phyloP scores from a whole-genome alignment of 1,140 invertebrate genomes.

The Cotesia glomerata region DNA sequence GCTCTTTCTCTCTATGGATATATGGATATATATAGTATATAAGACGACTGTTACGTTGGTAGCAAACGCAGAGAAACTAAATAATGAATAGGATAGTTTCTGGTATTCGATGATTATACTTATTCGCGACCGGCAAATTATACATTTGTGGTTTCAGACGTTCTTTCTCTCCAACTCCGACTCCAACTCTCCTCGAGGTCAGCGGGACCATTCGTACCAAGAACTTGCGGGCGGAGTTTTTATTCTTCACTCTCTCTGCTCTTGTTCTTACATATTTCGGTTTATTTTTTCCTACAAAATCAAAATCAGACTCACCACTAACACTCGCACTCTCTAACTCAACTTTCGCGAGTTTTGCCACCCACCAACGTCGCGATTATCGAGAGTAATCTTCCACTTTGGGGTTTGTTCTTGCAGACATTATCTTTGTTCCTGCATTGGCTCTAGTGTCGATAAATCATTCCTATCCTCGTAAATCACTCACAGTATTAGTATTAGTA shows the following conservation, averaged over 20 bases:
- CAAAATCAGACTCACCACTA: background rate
- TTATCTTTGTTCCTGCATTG: constrained; percentile 15
- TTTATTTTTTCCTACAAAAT: constrained; percentile 3
- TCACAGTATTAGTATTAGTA: background rate
- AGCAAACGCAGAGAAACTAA: constrained; percentile 61
- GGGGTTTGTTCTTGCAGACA: constrained; percentile 48
- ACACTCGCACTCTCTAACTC: no score
- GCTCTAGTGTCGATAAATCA: constrained; percentile 53
- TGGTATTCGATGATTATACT: constrained; percentile 63
- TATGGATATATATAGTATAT: background rate
- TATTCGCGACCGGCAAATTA: constrained; percentile 59
- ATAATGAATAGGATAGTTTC: constrained; percentile 64
- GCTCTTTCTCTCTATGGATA: constrained; percentile 14
- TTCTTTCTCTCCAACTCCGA: constrained; percentile 3
- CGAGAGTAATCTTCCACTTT: constrained; percentile 65
- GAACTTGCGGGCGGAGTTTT: constrained; percentile 46
- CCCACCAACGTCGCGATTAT: constrained; percentile 52
- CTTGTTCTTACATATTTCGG: background rate
- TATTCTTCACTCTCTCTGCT: constrained; percentile 11
- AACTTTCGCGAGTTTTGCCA: background rate
- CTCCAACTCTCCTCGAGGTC: background rate
- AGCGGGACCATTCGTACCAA: constrained; percentile 31
- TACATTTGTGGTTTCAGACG: constrained; percentile 57
- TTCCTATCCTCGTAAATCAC: constrained; percentile 49
- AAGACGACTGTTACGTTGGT: constrained; percentile 42